Base-by-base conservation (phyloP, 2,797 vertebrate genomes). In the Propithecus deckenii region DNA sequence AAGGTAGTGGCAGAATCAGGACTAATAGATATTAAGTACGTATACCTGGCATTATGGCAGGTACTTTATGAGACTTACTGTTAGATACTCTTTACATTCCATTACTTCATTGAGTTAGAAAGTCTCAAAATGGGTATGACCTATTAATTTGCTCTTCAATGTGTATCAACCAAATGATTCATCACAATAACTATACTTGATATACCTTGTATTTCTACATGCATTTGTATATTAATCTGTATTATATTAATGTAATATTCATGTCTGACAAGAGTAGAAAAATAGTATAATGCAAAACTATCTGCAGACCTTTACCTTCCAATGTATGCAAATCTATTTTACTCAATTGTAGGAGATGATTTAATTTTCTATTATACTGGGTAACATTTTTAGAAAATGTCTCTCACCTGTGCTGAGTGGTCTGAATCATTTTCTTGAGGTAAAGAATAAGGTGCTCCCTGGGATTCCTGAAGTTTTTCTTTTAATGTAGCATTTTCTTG, bases 401-500 rank as follows among this genome's bases (percentile, higher is more conserved):
- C 5, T 96, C 98, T 99, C 95, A 99, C 99, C 98, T 99, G 91
- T 95, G 94, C 98, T 71, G 98, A 97, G 96, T 50, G 63, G 61
- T 95, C 97, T 94, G 91, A 89, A 96, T 98, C 99, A 97, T 97
- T 98, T 98, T 99, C 98, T 91, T 97, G 98, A 98, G 97, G 67
- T 90, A 98, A 86, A 95, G 61, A 80, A 95, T 76, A 97, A 74
- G 79, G 80, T 96, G 95, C 69, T 96, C 86, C 76, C 65, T 83
- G 79, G 90, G 97, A 97, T 80, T 99, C 98, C 81, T 99, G 98
- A 81, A 99, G 98, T 96, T 99, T 98, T 95, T 98, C 97, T 98
- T 99, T 98, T 81, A 99, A 99, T 89, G 99, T 98, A 94, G 97
- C 97, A 95, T 99, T 98, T 94, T 98, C 98, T 96, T 99, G 98